These are phyloP conservation scores for Panzeria rudis DNA, from an alignment of 2,888 invertebrate genomes.

Conservation along the genomic window DNA sequence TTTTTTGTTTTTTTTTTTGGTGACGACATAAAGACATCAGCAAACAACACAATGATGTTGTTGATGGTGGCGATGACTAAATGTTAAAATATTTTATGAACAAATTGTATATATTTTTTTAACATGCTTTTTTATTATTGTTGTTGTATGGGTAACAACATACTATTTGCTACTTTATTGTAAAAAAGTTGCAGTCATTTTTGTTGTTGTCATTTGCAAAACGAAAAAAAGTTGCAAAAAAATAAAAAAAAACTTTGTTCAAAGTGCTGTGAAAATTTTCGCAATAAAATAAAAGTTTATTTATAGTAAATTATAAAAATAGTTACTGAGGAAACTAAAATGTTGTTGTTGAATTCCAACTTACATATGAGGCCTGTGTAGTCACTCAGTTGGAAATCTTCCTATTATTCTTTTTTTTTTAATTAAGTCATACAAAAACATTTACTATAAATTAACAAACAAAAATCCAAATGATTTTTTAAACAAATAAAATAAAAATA, in stretches of 20 bases:
- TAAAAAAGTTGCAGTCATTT: slow-evolving; percentile 17
- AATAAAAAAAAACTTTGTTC: slow-evolving; percentile 23
- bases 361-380: slow-evolving; percentile 26
- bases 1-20: too few species aligned
- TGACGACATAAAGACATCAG: slow-evolving; percentile 48
- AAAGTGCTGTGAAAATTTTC: slow-evolving; percentile 46
- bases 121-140: slow-evolving; percentile 45
- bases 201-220: slow-evolving; percentile 55
- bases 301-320: slow-evolving; percentile 26
- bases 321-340: slow-evolving; percentile 10
- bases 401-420: slow-evolving; percentile 37
- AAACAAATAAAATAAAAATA: slow-evolving; percentile 17
- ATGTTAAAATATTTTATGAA: slow-evolving; percentile 55
- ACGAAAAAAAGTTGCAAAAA: slow-evolving; percentile 23
- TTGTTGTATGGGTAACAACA: slow-evolving; percentile 37
- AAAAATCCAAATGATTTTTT: slow-evolving; percentile 16
- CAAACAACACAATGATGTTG: background rate
- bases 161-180: background rate
- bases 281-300: slow-evolving; percentile 46
- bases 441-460: slow-evolving; percentile 41
- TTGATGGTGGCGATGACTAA: slow-evolving; percentile 64
- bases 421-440: slow-evolving; percentile 36
- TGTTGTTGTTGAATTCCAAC: slow-evolving; percentile 5
- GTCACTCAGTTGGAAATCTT: slow-evolving; percentile 62
- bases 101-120: slow-evolving; percentile 48